Base-by-base conservation (phyloP, 2,797 vertebrate species). In the Rhabdomys pumilio region DNA sequence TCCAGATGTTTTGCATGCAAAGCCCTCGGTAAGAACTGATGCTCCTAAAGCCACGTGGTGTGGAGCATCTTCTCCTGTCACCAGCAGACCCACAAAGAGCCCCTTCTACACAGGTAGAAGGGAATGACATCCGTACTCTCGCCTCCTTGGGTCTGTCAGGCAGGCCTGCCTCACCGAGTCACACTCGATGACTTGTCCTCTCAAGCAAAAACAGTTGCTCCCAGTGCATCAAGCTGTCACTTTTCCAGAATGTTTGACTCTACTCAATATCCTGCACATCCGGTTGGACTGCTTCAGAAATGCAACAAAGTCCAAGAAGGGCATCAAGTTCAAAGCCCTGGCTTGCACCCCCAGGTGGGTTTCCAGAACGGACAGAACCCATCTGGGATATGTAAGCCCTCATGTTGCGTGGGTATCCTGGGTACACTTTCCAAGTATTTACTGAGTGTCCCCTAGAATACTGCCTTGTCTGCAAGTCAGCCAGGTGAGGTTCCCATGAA, bases 211-310 rank as follows among this genome's bases (percentile, higher is more conserved):
- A 61, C 3, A 38, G 69, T 80, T 87, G 61, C 50, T 89, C n/a
- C 41, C 34, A 59, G 17, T 24, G 76, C 65, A 90, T 75, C 38
- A 55, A 94, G 65, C 61, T 76, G 89, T 59, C 31, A 75, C 47
- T 26, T 44, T 81, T 91, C 87, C 83, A 90, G 76, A 91, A 95
- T 67, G 69, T 91, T 61, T 55, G 4, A n/a, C 29, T 22, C 53
- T 24, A 80, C 34, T 53, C 67, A 41, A 85, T 61, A 41, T 31
- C 77, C 86, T 90, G 29, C 26, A 73, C 38, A 44, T 11, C 87
- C 50, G 81, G 31, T 22, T 79, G 31, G 44, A 55, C 4, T n/a
- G 29, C 59, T 88, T 94, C 72, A 77, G 0, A 96, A 83, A 93
- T 73, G 26, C n/a, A 94, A 73, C 26, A 10, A 34, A 93, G 75